Percentiles rank a stretch among this genome's conserved stretches.
Conservation (phyloP, 2,888 invertebrate species). For the Amiota minor region DNA sequence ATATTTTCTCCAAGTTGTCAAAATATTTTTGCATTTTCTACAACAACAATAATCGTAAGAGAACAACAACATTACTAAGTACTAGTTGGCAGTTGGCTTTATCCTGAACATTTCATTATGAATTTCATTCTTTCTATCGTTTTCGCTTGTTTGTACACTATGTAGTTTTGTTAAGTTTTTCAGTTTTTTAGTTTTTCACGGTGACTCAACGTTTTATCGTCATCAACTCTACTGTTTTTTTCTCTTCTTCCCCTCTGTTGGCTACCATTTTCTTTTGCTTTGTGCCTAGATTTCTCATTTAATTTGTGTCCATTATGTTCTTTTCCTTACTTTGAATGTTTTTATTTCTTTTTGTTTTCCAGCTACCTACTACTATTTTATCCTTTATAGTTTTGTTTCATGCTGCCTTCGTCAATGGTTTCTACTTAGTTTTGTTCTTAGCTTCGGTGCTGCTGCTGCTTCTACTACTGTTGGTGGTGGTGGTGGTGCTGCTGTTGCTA, state of each 20-base stretch:
- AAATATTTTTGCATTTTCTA: conserved; percentile 25
- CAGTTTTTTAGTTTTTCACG: neutral
- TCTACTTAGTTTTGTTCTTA: conserved; percentile 1
- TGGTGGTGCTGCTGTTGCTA: neutral
- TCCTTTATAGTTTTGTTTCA: neutral
- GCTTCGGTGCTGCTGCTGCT: neutral
- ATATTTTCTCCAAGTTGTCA: neutral
- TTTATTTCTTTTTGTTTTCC: conserved; percentile 6
- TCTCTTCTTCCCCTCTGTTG: neutral
- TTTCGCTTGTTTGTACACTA: neutral
- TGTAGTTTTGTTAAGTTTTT: conserved; percentile 23
- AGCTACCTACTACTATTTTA: neutral
- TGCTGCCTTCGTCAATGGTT: neutral
- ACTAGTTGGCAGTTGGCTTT: conserved; percentile 1
- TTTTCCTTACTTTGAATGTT: conserved; percentile 16
- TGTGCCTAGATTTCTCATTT: conserved; percentile 23
- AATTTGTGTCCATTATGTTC: conserved; percentile 29
- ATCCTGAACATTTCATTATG: neutral
- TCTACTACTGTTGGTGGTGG: neutral
- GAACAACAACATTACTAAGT: neutral
- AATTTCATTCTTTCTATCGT: no score
- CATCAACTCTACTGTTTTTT: neutral
- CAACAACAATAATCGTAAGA: neutral
- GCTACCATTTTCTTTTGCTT: neutral
- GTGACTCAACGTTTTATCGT: neutral